Conservation (phyloP, 2,888 invertebrate species). For the Muschampia plurimacula region DNA sequence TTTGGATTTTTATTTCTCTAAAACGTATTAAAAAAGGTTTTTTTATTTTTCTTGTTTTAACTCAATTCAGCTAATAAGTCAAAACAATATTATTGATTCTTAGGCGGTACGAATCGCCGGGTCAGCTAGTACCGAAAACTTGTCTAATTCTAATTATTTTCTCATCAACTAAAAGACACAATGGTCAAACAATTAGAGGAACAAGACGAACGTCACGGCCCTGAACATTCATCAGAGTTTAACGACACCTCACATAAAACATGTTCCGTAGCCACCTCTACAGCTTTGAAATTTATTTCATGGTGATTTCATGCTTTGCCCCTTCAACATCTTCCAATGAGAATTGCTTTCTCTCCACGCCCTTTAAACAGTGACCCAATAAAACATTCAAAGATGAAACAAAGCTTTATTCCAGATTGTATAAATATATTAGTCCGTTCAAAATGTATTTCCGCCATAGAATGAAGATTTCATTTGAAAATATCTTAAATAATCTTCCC, state of each 20-base stretch:
- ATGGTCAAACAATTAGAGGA: slow-evolving; percentile 27
- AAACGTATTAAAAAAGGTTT: too few relatives aligned
- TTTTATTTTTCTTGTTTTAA: too few relatives aligned
- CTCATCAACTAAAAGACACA: slow-evolving; percentile 8
- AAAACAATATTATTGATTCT: too few relatives aligned
- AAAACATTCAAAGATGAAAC: slow-evolving; percentile 35
- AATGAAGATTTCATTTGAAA: not conserved
- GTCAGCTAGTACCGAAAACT: too few relatives aligned
- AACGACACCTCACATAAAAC: slow-evolving; percentile 39
- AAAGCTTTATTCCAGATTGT: slow-evolving; percentile 20
- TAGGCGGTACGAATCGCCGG: too few relatives aligned
- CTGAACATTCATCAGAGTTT: slow-evolving; percentile 37
- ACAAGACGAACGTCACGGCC: slow-evolving; percentile 33
- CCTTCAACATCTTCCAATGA: slow-evolving; percentile 35
- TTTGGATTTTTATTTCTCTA: too few relatives aligned
- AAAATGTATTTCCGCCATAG: slow-evolving; percentile 11
- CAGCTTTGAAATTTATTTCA: slow-evolving; percentile 38
- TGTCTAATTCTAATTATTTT: not conserved
- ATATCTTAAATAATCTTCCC: not conserved
- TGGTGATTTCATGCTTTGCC: slow-evolving; percentile 38
- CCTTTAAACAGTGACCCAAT: slow-evolving; percentile 37
- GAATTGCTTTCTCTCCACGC: slow-evolving; percentile 37
- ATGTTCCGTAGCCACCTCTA: slow-evolving; percentile 38
- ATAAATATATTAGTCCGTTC: slow-evolving; percentile 13
- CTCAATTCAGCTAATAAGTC: too few relatives aligned